These are phyloP conservation scores for Ischnus inquisitorius DNA, from an alignment of 2,888 invertebrate genomes.

Conservation along the genomic window DNA sequence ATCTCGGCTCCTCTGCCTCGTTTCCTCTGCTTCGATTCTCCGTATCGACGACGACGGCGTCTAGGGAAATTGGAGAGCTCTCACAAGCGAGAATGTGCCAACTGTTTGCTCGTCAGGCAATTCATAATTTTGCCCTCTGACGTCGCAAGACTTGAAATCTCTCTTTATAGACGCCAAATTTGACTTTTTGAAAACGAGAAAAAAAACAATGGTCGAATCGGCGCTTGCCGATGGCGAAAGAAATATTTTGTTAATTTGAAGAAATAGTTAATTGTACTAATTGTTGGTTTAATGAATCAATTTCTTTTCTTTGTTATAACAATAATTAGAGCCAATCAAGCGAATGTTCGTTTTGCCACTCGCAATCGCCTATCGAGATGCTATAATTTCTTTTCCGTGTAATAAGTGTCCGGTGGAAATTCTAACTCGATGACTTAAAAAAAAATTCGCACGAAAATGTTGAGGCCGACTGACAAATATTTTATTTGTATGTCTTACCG, in stretches of 20 bases:
- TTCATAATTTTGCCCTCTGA: constrained; percentile 34
- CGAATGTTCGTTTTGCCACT: too few species aligned
- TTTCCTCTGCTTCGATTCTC: background rate
- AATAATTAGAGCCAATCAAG: too few species aligned
- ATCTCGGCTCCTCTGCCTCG: constrained; percentile 35
- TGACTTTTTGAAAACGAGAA: background rate
- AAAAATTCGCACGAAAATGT: background rate
- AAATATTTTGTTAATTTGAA: too few species aligned
- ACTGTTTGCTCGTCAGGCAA: constrained; percentile 41
- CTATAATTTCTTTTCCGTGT: too few species aligned
- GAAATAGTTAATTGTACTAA: too few species aligned
- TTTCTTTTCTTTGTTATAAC: too few species aligned
- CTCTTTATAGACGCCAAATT: background rate
- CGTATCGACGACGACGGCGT: constrained; percentile 47
- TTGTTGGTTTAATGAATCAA: too few species aligned
- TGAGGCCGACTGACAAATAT: background rate
- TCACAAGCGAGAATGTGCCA: constrained; percentile 66
- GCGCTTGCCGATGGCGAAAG: too few species aligned
- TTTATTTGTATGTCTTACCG: background rate
- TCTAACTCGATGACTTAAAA: background rate
- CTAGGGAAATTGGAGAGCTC: constrained; percentile 81
- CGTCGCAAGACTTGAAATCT: background rate
- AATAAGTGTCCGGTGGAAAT: too few species aligned
- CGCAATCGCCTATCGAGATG: too few species aligned
- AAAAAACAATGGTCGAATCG: too few species aligned